phyloP scores from a whole-genome alignment of 1,140 invertebrate species.

The Cheumatopsyche charites region DNA sequence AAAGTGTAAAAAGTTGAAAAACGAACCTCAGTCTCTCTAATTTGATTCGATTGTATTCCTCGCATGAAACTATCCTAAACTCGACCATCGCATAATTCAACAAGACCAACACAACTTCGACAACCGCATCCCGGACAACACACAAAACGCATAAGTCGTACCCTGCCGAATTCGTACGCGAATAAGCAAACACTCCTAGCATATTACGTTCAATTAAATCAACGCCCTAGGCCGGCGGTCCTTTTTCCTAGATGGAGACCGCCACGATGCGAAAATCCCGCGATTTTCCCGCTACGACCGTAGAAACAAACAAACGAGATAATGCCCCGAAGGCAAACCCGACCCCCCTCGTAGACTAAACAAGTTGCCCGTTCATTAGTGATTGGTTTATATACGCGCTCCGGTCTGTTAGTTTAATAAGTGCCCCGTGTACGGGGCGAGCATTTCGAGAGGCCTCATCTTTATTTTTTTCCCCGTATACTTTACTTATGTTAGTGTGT shows the following conservation, averaged over 20 bases:
- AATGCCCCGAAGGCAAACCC: conserved; percentile 37
- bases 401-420: conserved; percentile 35
- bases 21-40: too few relatives aligned
- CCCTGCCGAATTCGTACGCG: conserved; percentile 17
- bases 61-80: too few relatives aligned
- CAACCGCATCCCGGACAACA: too few relatives aligned
- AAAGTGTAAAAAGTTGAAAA: too few relatives aligned
- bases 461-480: background rate
- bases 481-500: too few relatives aligned
- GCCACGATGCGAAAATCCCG: background rate
- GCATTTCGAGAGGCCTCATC: background rate
- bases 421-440: conserved; percentile 1
- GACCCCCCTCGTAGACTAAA: conserved; percentile 28
- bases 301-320: conserved; percentile 37
- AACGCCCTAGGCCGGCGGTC: conserved; percentile 22
- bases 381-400: conserved; percentile 35
- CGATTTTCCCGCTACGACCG: background rate
- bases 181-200: conserved; percentile 25
- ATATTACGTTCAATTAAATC: conserved; percentile 38
- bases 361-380: conserved; percentile 36
- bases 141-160: too few relatives aligned
- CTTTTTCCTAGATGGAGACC: conserved; percentile 22
- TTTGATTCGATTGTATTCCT: too few relatives aligned
- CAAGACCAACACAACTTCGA: too few relatives aligned
- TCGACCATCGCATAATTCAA: too few relatives aligned